Conservation (phyloP, 2,797 vertebrate species). For the Phataginus tricuspis region DNA sequence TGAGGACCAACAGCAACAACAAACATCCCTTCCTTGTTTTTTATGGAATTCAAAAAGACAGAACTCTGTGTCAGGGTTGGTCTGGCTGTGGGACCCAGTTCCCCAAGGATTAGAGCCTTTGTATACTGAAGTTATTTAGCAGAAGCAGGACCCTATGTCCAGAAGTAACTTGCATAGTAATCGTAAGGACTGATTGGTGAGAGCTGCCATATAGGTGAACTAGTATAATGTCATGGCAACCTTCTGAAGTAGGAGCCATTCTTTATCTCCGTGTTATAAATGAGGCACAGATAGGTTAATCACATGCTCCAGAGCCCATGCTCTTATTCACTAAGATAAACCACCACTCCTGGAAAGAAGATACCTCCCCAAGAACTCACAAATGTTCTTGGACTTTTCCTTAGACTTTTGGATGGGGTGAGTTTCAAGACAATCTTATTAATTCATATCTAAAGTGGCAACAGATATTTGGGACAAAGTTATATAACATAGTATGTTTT, state of each 20-base stretch:
- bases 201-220: too few species aligned
- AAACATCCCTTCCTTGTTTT: background rate
- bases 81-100: background rate
- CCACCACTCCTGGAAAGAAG: background rate
- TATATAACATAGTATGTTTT: background rate
- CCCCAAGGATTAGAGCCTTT: background rate
- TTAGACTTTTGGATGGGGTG: background rate
- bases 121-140: background rate
- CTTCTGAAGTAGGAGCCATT: background rate
- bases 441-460: background rate
- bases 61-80: background rate
- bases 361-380: fast-evolving
- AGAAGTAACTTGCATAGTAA: background rate
- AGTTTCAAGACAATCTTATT: background rate
- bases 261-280: background rate
- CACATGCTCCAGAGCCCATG: too few species aligned
- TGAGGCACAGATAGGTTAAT: background rate
- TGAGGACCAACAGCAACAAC: background rate
- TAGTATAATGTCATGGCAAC: background rate
- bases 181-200: background rate
- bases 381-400: background rate
- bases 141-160: background rate
- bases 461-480: background rate
- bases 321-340: background rate
- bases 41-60: background rate